phyloP scores from a whole-genome alignment of 2,797 vertebrate genomes.

The Aselliscus stoliczkanus region DNA sequence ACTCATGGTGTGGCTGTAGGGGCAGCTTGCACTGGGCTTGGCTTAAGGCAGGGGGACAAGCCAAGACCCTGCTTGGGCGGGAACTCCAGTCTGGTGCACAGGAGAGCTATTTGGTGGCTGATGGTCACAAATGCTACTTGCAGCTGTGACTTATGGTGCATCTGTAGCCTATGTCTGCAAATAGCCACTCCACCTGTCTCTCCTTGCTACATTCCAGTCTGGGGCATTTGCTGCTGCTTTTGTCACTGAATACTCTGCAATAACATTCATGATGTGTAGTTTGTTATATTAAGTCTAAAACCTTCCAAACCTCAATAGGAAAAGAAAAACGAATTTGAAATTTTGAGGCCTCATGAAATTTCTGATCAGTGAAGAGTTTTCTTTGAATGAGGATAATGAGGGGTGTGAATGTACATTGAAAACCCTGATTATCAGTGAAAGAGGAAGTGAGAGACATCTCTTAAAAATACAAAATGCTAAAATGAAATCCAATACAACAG shows the following conservation, averaged over 20 bases:
- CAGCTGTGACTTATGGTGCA: conserved; percentile 42
- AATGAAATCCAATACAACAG: neutral
- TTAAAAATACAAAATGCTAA: neutral
- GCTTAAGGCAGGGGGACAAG: neutral
- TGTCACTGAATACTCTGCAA: neutral
- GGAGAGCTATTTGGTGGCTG: neutral
- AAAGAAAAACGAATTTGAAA: neutral
- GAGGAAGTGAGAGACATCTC: neutral
- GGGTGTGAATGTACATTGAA: neutral
- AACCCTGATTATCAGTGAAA: neutral
- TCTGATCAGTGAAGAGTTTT: neutral
- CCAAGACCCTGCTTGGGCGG: neutral
- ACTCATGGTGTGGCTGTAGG: rapidly evolving
- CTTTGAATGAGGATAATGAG: neutral
- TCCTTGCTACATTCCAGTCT: neutral
- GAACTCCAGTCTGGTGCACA: neutral
- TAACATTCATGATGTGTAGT: neutral
- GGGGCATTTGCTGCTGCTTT: neutral
- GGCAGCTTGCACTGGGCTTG: neutral
- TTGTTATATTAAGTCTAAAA: neutral
- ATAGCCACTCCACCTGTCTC: conserved; percentile 51
- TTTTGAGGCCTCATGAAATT: neutral
- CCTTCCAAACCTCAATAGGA: neutral
- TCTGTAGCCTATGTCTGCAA: neutral
- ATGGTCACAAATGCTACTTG: neutral